Conservation (phyloP, 2,797 vertebrate genomes). For the Hemitrygon akajei region DNA sequence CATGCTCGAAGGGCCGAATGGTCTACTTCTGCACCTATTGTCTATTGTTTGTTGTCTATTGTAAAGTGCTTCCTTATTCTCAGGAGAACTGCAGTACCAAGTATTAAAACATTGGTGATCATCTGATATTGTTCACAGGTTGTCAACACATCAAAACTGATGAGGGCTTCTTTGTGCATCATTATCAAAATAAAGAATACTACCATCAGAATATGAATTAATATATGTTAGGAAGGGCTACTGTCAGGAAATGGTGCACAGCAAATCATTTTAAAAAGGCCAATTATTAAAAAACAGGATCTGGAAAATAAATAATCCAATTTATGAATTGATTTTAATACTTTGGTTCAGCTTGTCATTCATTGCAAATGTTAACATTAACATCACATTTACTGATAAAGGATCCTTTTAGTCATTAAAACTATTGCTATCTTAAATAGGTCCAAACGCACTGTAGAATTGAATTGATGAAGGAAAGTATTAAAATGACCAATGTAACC, state of each 20-base stretch:
- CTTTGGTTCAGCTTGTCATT: background rate
- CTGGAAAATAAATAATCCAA: background rate
- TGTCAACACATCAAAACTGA: background rate
- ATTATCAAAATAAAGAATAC: background rate
- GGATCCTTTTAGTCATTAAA: background rate
- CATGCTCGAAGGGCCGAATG: no score
- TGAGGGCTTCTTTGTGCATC: background rate
- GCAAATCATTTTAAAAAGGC: background rate
- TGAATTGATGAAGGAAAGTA: no score
- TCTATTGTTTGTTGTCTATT: no score
- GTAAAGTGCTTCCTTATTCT: background rate
- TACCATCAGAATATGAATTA: no score
- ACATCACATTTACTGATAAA: background rate
- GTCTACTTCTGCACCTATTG: no score
- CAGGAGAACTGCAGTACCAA: background rate
- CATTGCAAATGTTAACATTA: background rate
- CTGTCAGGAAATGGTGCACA: background rate
- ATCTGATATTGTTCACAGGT: background rate
- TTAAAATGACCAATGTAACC: no score
- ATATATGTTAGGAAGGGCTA: background rate
- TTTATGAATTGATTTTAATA: background rate
- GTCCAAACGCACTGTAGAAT: background rate
- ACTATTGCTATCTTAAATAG: no score
- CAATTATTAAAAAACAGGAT: background rate
- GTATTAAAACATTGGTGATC: background rate